Conservation (phyloP, 2,113 vertebrate genomes). For the Datnioides undecimradiatus region DNA sequence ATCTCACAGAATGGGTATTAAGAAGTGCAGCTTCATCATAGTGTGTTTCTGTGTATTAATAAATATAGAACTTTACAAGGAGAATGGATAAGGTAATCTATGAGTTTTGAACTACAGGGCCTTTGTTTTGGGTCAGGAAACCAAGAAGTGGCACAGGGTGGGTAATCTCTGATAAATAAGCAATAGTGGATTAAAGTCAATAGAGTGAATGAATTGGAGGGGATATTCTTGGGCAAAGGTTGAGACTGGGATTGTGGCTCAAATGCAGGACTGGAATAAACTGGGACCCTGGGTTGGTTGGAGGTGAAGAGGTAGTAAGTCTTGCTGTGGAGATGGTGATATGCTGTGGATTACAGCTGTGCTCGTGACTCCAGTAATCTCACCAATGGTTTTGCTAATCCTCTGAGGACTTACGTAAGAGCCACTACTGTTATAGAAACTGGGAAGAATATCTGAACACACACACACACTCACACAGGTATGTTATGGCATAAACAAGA, state of each 20-base stretch:
- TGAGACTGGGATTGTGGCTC: constrained; percentile 8
- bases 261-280: constrained; percentile 29
- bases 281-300: background rate
- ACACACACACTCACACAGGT: constrained; percentile 40
- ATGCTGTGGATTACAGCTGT: constrained; percentile 65
- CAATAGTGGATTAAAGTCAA: constrained; percentile 27
- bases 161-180: constrained; percentile 22
- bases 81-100: background rate
- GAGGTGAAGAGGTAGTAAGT: constrained; percentile 20
- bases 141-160: constrained; percentile 37
- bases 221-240: constrained; percentile 1
- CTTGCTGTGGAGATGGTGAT: constrained; percentile 40
- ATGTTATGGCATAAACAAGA: background rate
- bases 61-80: background rate
- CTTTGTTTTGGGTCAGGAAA: constrained; percentile 3
- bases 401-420: constrained; percentile 60
- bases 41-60: background rate
- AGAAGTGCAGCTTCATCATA: background rate
- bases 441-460: constrained; percentile 19
- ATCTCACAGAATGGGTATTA: background rate
- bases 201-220: background rate
- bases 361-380: constrained; percentile 65
- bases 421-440: constrained; percentile 31
- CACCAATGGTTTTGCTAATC: constrained; percentile 66
- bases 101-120: background rate